Evolutionary conservation across 2,888 invertebrate species (phyloP).

Genomic region (Aspidapion aeneum): DNA sequence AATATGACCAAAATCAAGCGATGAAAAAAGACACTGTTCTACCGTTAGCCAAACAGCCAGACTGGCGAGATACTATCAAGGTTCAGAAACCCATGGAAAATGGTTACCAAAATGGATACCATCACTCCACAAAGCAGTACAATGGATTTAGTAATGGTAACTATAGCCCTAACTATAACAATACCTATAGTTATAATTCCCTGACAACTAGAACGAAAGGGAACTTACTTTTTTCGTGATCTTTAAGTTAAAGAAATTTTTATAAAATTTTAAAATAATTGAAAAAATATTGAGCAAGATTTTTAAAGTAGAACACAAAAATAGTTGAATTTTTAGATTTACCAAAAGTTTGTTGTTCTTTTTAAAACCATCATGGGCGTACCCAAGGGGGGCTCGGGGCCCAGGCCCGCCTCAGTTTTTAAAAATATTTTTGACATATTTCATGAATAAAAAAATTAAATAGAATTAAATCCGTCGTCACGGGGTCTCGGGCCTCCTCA

Average conservation of each 20-base stretch:
- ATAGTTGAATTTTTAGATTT: too few relatives aligned
- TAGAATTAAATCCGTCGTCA: too few relatives aligned
- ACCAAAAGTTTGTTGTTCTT: too few relatives aligned
- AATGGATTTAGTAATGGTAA: conserved; percentile 29
- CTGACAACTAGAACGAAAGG: conserved; percentile 35
- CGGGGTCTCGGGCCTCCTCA: too few relatives aligned
- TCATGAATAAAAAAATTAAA: too few relatives aligned
- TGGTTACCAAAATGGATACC: conserved; percentile 16
- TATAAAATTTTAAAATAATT: too few relatives aligned
- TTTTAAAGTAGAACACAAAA: too few relatives aligned
- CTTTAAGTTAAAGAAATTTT: conserved; percentile 4
- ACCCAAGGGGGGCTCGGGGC: too few relatives aligned
- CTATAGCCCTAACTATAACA: conserved; percentile 31
- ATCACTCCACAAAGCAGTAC: conserved; percentile 21
- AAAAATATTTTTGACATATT: too few relatives aligned
- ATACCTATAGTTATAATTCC: conserved; percentile 38
- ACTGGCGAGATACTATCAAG: conserved; percentile 55
- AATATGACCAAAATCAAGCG: conserved; percentile 61
- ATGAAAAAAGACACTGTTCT: conserved; percentile 53
- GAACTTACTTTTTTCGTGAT: conserved; percentile 41
- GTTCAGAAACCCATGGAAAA: conserved; percentile 52
- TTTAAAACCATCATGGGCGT: too few relatives aligned
- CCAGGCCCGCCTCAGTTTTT: too few relatives aligned
- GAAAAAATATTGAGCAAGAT: too few relatives aligned
- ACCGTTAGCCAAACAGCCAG: conserved; percentile 50